Evolutionary conservation across 2,113 vertebrate genomes (phyloP), one percentile per base, ranked within the genome.

Genomic region (Scartelaos histophorus): DNA sequence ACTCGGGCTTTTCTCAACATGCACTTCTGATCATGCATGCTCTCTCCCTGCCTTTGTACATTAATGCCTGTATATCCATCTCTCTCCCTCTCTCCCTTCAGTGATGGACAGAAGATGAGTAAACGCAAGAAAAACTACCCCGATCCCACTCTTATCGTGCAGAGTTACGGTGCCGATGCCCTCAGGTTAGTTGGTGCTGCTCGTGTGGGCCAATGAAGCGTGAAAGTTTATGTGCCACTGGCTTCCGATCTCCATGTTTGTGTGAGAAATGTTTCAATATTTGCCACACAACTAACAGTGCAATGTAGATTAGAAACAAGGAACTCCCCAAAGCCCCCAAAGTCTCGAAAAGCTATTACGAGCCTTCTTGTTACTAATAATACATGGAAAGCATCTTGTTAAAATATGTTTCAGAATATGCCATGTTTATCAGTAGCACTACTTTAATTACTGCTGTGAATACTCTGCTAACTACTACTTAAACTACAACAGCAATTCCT

Each of bases 71-170:
- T 87, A 49, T 82, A 64, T 82, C 67, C 83, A 68, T 82, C 77
- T 51, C 25, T 75, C 56, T 25, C 22, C 13, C 75, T 47, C 22
- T 58, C 67, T 82, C 83, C 75, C 22, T 61, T 61, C 84, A 99
- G 98, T 75, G 98, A 99, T 92, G 98, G 98, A 70, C 98, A 99
- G 82, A 99, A 99, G 92, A 99, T 99, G 98, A 98, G 97, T 90
- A 99, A 99, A 87, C 95, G 97, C 45, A 99, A 99, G 91, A 99
- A 98, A 95, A 99, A 99, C 88, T 99, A 99, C 54, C 98, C 98
- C 0, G 97, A 99, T 79, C 97, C 98, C 0, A 83, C 90, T 70
- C 74, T 89, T 6, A 83, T 99, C 71, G 95, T 99, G 80, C 88
- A 95, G 71, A 94, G 62, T 80, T 98, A 98, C 0, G 97, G 97